These are phyloP conservation scores for Maconellicoccus hirsutus DNA, from an alignment of 1,140 invertebrate species.

Conservation along the genomic window DNA sequence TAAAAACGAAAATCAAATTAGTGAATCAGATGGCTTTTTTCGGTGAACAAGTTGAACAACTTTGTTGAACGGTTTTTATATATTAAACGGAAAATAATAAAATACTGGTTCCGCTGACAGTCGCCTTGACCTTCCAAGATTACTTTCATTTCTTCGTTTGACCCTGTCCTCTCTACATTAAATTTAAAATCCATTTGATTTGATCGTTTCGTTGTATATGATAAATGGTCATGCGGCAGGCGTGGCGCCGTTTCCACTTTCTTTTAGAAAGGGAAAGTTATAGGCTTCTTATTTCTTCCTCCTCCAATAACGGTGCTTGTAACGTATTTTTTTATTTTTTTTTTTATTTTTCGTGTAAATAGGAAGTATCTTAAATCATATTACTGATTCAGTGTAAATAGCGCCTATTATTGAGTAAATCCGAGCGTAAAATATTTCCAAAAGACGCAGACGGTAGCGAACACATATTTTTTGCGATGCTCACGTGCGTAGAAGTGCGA, in stretches of 20 bases:
- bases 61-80: conserved; percentile 9
- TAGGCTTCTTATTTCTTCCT: conserved; percentile 14
- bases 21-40: not conserved
- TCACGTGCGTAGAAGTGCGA: too few species aligned
- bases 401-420: not conserved
- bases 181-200: conserved; percentile 12
- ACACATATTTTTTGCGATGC: too few species aligned
- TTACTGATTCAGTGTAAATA: not conserved
- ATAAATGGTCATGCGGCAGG: conserved; percentile 15
- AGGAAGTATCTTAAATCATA: not conserved
- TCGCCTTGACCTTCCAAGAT: conserved; percentile 17
- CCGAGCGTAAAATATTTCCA: not conserved
- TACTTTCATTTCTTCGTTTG: conserved; percentile 19
- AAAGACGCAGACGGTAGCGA: not conserved
- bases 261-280: conserved; percentile 11
- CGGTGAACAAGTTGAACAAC: conserved; percentile 1
- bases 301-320: conserved; percentile 9
- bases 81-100: not conserved
- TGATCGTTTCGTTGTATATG: conserved; percentile 16
- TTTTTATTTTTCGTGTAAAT: too few species aligned
- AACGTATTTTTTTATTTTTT: conserved; percentile 10
- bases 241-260: conserved; percentile 17
- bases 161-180: conserved; percentile 17
- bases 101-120: conserved; percentile 5
- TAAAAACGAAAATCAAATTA: not conserved